Evolutionary conservation across 2,888 invertebrate genomes (phyloP), one percentile per base, ranked within the genome.

Genomic region (Athalia rosae): DNA sequence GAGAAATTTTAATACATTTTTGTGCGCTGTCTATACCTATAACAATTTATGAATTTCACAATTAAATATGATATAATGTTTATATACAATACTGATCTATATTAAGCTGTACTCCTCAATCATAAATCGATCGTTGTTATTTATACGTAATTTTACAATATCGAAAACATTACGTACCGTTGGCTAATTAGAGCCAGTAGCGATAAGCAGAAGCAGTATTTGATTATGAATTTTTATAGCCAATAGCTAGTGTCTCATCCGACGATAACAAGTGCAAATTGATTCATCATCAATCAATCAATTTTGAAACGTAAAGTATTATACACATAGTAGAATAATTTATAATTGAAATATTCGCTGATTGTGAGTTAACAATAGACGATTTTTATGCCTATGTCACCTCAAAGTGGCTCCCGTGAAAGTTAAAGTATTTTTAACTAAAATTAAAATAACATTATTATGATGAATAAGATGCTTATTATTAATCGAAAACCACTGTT

Each of bases 91-190:
- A 58, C 58, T 58, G 56, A 71, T 71, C n/a, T 71, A 71, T 71
- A 71, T 58, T 71, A 71, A 71, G 58, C 58, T 71, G 43, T 71
- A 71, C 13, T 71, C 71, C 71, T 71, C 71, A 71, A 71, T 71
- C 15, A 71, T 58, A 71, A 56, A 71, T 41, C 50, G 45, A 71
- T 71, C 71, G 45, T 45, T 58, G 71, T 43, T 58, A 71, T 58
- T 58, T 13, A 71, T 58, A 15, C 56, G 56, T 58, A 45, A 71
- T 56, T 43, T 71, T 45, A 58, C 13, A 58, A 45, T 71, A 41
- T 69, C 56, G 58, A 56, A 13, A 45, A n/a, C 61, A 50, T 67
- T 43, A 13, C 58, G 11, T n/a, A 15, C 13, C 50, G 45, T n/a
- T 13, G 58, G 45, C 58, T 58, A 58, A 58, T 58, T 4, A 13